Percentiles rank a stretch among this genome's conserved stretches.
These are phyloP conservation scores for Ammospiza caudacuta DNA, from an alignment of 2,113 vertebrate genomes.

Conservation along the genomic window DNA sequence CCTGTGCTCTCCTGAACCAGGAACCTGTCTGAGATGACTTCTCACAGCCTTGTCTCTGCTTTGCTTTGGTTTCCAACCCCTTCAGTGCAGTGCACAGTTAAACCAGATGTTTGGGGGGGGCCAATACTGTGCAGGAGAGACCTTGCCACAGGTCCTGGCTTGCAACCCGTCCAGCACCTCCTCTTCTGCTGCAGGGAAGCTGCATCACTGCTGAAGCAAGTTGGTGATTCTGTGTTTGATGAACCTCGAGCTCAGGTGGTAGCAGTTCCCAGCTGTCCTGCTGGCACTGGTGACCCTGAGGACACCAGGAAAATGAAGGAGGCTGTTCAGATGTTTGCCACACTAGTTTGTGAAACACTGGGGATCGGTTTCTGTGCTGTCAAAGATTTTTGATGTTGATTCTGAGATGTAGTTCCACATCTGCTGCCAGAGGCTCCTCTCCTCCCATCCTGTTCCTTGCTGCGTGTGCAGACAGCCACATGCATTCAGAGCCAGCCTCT, in stretches of 20 bases:
- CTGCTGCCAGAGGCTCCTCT: background rate
- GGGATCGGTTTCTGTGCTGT: fast-evolving
- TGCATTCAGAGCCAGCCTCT: fast-evolving
- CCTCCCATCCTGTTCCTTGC: background rate
- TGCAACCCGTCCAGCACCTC: background rate
- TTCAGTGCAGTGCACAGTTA: background rate
- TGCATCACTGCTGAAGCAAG: fast-evolving
- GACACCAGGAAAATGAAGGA: background rate
- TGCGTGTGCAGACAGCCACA: background rate
- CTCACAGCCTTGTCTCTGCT: background rate
- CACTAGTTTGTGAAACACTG: background rate
- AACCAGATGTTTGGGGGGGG: background rate
- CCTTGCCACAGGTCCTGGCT: fast-evolving
- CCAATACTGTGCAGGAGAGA: background rate
- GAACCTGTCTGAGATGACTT: background rate
- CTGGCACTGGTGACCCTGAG: background rate
- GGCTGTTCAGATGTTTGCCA: background rate
- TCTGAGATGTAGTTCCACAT: background rate
- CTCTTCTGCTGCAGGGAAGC: background rate
- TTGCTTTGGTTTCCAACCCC: background rate
- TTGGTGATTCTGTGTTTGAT: fast-evolving
- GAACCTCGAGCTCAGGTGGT: background rate
- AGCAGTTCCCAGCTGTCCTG: background rate
- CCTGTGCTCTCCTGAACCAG: background rate
- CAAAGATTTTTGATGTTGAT: background rate